phyloP scores from a whole-genome alignment of 2,888 invertebrate genomes.

The Mesopsocus fuscifrons region DNA sequence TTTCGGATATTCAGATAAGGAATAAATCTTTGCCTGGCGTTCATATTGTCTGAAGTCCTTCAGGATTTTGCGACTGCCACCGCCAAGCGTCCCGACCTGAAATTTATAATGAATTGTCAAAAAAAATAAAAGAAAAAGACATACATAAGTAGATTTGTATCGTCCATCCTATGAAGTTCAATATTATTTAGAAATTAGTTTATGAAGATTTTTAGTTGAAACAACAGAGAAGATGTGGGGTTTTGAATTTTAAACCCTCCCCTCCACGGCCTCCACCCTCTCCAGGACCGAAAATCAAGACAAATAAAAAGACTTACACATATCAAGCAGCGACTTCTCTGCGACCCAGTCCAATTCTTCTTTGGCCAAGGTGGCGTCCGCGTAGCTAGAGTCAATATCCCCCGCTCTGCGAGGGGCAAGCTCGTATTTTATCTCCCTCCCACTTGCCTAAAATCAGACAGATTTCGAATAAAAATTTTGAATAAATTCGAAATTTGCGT shows the following conservation, averaged over 20 bases:
- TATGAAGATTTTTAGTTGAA: too few relatives aligned
- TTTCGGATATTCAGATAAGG: too few relatives aligned
- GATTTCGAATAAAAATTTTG: too few relatives aligned
- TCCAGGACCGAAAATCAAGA: too few relatives aligned
- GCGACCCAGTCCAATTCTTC: constrained; percentile 70
- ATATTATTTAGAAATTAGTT: too few relatives aligned
- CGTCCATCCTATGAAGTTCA: too few relatives aligned
- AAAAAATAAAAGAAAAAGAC: neutral
- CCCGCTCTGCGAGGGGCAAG: constrained; percentile 56
- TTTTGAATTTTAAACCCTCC: too few relatives aligned
- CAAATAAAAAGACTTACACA: too few relatives aligned
- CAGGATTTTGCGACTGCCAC: constrained; percentile 71
- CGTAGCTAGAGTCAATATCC: constrained; percentile 70
- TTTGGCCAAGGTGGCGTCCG: constrained; percentile 58
- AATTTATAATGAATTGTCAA: constrained; percentile 13
- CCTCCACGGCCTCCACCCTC: too few relatives aligned
- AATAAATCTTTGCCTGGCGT: too few relatives aligned
- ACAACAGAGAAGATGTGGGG: too few relatives aligned
- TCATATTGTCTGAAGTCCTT: constrained; percentile 28
- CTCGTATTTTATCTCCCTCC: constrained; percentile 48
- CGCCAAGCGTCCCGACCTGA: constrained; percentile 57
- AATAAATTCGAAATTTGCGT: too few relatives aligned
- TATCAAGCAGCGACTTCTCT: constrained; percentile 49
- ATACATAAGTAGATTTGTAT: constrained; percentile 6
- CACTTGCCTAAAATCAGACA: constrained; percentile 37